Percentiles rank a stretch among this genome's conserved stretches.
Conservation (phyloP, 2,113 vertebrate genomes). For the Corythornis cristatus region DNA sequence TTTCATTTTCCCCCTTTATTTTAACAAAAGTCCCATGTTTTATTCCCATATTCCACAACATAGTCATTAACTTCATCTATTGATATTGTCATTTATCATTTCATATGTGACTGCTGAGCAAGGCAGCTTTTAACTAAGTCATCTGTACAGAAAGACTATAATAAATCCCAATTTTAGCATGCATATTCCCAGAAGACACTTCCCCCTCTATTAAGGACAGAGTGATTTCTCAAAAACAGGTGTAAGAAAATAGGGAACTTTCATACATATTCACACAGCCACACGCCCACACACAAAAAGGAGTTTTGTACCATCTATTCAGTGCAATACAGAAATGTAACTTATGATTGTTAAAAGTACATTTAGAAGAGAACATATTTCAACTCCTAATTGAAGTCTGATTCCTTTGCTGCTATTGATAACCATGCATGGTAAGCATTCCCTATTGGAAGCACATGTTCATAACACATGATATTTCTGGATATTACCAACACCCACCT, state of each 20-base stretch:
- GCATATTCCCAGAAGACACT: not conserved
- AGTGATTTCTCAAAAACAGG: not conserved
- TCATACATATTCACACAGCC: not conserved
- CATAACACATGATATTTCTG: not conserved
- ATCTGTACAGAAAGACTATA: not conserved
- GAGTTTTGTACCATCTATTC: not conserved
- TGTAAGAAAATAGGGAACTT: not conserved
- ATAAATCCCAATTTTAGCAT: constrained; percentile 13
- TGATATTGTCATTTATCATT: constrained; percentile 35
- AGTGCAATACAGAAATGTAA: not conserved
- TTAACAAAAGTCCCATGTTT: not conserved
- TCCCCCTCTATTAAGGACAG: not conserved
- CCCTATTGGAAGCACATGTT: not conserved
- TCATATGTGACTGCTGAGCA: constrained; percentile 5
- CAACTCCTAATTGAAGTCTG: not conserved
- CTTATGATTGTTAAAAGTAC: not conserved
- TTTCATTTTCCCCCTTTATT: not conserved
- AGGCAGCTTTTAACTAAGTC: constrained; percentile 25
- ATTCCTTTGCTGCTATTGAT: not conserved
- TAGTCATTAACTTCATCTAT: not conserved
- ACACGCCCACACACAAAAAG: not conserved
- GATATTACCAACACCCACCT: not conserved
- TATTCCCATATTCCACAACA: not conserved
- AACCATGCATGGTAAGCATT: not conserved
- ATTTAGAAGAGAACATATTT: not conserved